A percentile compares a stretch with the other conserved stretches of the same genome.
Conservation (phyloP, 2,888 invertebrate genomes). For the Sericinus montela region DNA sequence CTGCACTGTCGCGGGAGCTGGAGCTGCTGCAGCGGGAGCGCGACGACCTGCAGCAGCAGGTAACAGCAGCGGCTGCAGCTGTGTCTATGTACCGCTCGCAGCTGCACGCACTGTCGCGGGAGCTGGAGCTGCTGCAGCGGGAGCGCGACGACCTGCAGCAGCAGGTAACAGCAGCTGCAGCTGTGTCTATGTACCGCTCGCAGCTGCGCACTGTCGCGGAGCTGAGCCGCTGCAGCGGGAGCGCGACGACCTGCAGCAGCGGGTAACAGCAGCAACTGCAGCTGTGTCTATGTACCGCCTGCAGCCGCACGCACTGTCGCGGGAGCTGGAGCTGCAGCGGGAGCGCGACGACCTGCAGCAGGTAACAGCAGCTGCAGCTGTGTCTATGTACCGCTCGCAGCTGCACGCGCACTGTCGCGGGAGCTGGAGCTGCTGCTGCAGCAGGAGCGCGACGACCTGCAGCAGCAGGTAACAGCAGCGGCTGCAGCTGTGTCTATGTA, state of each 20-base stretch:
- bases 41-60: slow-evolving; percentile 87
- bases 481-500: too few species aligned
- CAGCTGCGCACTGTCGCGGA: slow-evolving; percentile 71
- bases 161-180: slow-evolving; percentile 76
- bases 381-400: too few species aligned
- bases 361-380: too few species aligned
- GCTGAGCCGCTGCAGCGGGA: slow-evolving; percentile 82
- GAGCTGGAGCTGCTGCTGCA: too few species aligned
- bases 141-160: slow-evolving; percentile 86
- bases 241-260: slow-evolving; percentile 81
- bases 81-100: slow-evolving; percentile 38
- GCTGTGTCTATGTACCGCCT: too few species aligned
- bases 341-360: too few species aligned
- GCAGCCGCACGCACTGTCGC: too few species aligned
- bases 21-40: slow-evolving; percentile 83
- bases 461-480: too few species aligned
- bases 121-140: slow-evolving; percentile 81
- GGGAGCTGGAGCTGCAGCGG: too few species aligned
- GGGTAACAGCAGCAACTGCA: slow-evolving; percentile 24
- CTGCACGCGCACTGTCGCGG: too few species aligned
- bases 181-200: too few species aligned
- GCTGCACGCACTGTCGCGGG: slow-evolving; percentile 67
- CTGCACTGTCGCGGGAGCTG: slow-evolving; percentile 73
- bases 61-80: slow-evolving; percentile 35
- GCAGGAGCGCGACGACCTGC: too few species aligned